These are phyloP conservation scores for Atlantisia rogersi DNA, from an alignment of 2,113 vertebrate species.

Conservation along the genomic window DNA sequence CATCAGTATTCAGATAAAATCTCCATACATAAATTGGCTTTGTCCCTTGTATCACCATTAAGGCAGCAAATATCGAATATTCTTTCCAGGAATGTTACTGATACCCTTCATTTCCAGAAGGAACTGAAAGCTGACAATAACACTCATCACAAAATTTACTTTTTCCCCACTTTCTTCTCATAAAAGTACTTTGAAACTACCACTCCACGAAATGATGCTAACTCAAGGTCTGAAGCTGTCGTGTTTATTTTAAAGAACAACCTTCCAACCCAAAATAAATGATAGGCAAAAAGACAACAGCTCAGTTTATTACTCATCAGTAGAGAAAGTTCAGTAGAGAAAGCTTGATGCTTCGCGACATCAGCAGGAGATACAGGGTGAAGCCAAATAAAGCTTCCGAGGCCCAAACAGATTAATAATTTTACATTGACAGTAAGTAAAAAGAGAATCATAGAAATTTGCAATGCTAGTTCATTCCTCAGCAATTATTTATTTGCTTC, in stretches of 20 bases:
- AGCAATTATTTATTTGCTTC: background rate
- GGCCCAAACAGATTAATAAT: background rate
- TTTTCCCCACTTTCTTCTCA: background rate
- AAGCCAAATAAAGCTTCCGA: background rate
- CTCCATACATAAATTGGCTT: background rate
- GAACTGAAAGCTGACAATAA: background rate
- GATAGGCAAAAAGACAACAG: background rate
- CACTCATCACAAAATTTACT: background rate
- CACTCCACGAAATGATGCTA: background rate
- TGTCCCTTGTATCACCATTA: background rate
- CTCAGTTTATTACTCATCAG: background rate
- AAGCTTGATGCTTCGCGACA: background rate
- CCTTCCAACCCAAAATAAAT: background rate
- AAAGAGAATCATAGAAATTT: background rate
- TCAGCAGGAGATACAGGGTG: background rate
- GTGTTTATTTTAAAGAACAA: background rate
- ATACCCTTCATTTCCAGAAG: background rate
- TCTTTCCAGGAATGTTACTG: background rate
- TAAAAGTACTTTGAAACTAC: background rate
- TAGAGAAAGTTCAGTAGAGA: background rate
- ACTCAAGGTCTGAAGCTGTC: background rate
- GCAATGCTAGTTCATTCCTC: background rate
- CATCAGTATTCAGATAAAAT: background rate
- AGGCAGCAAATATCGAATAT: background rate
- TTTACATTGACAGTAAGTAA: background rate